Evolutionary conservation across 2,113 vertebrate species (phyloP), one percentile per base, ranked within the genome.

Genomic region (Otolemur garnettii): DNA sequence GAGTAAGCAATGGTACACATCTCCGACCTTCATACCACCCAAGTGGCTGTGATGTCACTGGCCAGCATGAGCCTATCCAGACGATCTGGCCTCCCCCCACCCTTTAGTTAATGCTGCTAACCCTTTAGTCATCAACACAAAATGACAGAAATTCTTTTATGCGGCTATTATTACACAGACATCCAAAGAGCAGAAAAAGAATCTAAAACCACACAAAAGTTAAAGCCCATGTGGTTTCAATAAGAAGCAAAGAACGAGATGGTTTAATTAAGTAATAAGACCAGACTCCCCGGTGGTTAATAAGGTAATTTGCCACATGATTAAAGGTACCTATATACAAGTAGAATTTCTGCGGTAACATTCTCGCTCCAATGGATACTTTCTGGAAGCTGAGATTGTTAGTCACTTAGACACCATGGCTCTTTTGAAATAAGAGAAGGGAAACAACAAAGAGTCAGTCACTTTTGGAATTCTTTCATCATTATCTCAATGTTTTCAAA

Each of bases 21-120:
- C 96, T 90, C 97, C 96, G 97, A 96, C 98, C 93, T 92, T 80
- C 96, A 84, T 98, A 97, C 98, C 98, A 99, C 98, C 98, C 98
- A 99, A 98, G 98, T 97, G 98, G 98, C 69, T 93, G 79, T 96
- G 93, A 95, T 87, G 35, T 98, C 95, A 95, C 97, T 94, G 96
- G 79, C 93, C 97, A 77, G 71, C 1, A 5, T 95, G 98, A 98
- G 95, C 88, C 96, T 98, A 93, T 90, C 50, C 98, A 97, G 98
- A 98, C 92, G 84, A 78, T 90, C 93, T 45, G 38, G 9, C n/a
- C 64, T 75, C 82, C 38, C 33, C 30, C 30, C 7, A 59, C 15
- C 55, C 45, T 74, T 60, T 45, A 78, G 90, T 98, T 79, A 78
- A 94, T 95, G 95, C 93, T 98, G 96, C 96, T 97, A 98, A 97